Evolutionary conservation across 2,888 invertebrate genomes (phyloP), one percentile per base, ranked within the genome.

Genomic region (Xestia sexstrigata): DNA sequence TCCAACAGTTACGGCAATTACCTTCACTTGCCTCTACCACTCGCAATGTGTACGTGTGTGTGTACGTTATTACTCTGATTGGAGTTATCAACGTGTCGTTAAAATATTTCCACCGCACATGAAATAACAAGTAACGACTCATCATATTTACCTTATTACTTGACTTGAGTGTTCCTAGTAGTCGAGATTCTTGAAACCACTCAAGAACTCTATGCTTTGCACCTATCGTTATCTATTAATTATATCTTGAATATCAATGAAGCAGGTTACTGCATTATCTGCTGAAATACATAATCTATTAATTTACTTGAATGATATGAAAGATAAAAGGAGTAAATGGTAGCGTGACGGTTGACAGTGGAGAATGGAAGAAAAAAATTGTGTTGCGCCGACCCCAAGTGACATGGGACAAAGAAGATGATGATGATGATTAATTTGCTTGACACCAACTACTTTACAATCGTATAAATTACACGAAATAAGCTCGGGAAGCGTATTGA

Each of bases 1-100:
- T 71, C 60, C 78, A 86, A 73, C 70, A 69, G 84, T 80, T 86
- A 74, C 77, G 77, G 68, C 84, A 74, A 85, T 83, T 85, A 83
- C 68, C 73, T 70, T 68, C 65, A 74, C 58, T 74, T 75, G 86
- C 63, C 42, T 62, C 63, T 26, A 45, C 42, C 47, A 63, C 63
- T 67, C 52, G 68, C 55, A 84, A 66, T 58, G n/a, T n/a, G n/a
- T n/a, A n/a, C n/a, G n/a, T n/a, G 35, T 60, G 26, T 47, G 73
- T 60, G 52, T 47, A 65, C 47, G 47, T 26, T 66, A 62, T 68
- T 67, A 60, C 75, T 55, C 23, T 55, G 45, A 85, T 82, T 71
- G 68, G 55, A 74, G 20, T 74, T 74, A 78, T 78, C 83, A 71
- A 77, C 35, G 49, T 70, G 45, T 70, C 55, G 71, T 72, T 70